Evolutionary conservation across 2,888 invertebrate species (phyloP).

Genomic region (Hirudinaria manillensis): DNA sequence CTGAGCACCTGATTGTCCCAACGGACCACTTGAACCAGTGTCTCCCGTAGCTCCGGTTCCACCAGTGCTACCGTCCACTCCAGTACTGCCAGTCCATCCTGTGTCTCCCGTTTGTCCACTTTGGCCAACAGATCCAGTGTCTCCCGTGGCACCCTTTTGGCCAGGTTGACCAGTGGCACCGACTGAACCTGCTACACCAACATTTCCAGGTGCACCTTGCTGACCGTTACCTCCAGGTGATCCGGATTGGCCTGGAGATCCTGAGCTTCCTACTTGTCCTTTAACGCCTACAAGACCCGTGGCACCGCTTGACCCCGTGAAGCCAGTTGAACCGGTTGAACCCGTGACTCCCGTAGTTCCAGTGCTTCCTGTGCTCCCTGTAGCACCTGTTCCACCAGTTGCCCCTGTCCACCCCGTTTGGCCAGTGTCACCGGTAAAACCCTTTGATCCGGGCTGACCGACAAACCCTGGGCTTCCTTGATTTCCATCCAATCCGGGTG

Average conservation of each 20-base stretch:
- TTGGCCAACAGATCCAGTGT: slow-evolving; percentile 21
- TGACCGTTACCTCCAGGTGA: slow-evolving; percentile 25
- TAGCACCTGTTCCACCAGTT: slow-evolving; percentile 12
- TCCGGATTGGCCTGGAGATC: slow-evolving; percentile 23
- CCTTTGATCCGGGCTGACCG: slow-evolving; percentile 1
- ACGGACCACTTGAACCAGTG: slow-evolving; percentile 2
- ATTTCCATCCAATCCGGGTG: neutral
- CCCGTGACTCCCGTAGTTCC: slow-evolving; percentile 15
- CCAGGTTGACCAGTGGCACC: slow-evolving; percentile 30
- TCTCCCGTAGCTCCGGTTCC: slow-evolving; percentile 18
- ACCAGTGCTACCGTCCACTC: slow-evolving; percentile 17
- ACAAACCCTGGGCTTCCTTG: neutral
- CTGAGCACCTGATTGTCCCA: slow-evolving; percentile 27
- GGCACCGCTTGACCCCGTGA: slow-evolving; percentile 6
- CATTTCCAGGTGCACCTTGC: slow-evolving; percentile 28
- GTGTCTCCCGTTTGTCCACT: slow-evolving; percentile 27
- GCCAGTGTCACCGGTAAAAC: neutral
- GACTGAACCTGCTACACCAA: slow-evolving; percentile 29
- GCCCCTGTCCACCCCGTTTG: slow-evolving; percentile 1
- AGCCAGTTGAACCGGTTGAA: neutral
- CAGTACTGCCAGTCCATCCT: slow-evolving; percentile 31
- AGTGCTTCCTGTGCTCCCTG: slow-evolving; percentile 11
- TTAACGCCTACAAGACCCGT: slow-evolving; percentile 23
- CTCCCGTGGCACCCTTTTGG: slow-evolving; percentile 18
- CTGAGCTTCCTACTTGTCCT: slow-evolving; percentile 31